Evolutionary conservation across 2,797 vertebrate genomes (phyloP).

Genomic region (Aselliscus stoliczkanus): DNA sequence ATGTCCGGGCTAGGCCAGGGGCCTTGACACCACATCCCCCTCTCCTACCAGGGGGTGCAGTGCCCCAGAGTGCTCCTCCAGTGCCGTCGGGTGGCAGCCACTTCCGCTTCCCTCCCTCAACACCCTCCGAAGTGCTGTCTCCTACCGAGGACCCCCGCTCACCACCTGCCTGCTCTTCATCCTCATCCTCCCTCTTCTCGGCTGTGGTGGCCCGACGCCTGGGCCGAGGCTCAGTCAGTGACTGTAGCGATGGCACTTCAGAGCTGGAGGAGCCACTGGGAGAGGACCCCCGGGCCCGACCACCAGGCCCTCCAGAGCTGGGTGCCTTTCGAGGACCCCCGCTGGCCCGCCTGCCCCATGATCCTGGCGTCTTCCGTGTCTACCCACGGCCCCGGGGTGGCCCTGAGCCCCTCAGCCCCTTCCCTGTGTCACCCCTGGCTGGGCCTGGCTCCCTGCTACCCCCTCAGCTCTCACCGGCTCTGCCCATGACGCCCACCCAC

Average conservation of each 20-base stretch:
- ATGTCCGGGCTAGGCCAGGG: neutral
- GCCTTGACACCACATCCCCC: neutral
- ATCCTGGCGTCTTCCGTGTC: conserved; percentile 86
- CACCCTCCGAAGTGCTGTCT: conserved; percentile 90
- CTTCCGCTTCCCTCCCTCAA: conserved; percentile 91
- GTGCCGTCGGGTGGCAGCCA: conserved; percentile 89
- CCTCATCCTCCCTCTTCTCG: conserved; percentile 83
- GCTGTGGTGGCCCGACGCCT: conserved; percentile 88
- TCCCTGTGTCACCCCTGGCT: conserved; percentile 89
- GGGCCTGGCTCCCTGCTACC: conserved; percentile 86
- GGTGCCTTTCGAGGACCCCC: conserved; percentile 82
- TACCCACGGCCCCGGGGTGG: conserved; percentile 82
- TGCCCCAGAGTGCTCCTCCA: conserved; percentile 93
- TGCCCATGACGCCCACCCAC: conserved; percentile 91
- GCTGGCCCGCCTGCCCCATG: conserved; percentile 86
- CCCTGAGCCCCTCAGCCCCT: conserved; percentile 90
- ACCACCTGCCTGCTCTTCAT: conserved; percentile 82
- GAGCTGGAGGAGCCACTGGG: conserved; percentile 90
- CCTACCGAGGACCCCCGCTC: conserved; percentile 81
- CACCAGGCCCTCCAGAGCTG: conserved; percentile 84
- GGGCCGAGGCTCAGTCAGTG: conserved; percentile 91
- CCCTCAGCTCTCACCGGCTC: conserved; percentile 90
- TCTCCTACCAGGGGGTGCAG: conserved; percentile 83
- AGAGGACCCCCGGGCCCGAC: conserved; percentile 76
- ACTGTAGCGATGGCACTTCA: conserved; percentile 93